These are phyloP conservation scores for Xanthorhoe designata DNA, from an alignment of 2,888 invertebrate species.

Conservation along the genomic window DNA sequence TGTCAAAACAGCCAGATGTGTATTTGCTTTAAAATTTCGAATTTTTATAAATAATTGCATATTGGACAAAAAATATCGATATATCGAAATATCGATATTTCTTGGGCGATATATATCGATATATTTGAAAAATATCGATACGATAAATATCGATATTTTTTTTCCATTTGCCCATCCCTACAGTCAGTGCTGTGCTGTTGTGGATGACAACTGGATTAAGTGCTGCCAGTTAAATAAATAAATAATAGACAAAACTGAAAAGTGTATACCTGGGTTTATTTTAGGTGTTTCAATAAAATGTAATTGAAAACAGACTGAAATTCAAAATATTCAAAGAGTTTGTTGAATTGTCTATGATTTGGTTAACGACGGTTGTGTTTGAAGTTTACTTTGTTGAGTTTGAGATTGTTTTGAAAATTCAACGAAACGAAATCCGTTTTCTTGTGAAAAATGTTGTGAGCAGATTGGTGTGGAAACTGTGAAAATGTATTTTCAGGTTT, in stretches of 20 bases:
- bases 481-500: constrained; percentile 70
- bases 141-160: no score
- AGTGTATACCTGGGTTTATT: not conserved
- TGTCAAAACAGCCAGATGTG: no score
- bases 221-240: constrained; percentile 10
- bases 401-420: constrained; percentile 9
- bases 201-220: constrained; percentile 10
- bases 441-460: constrained; percentile 23
- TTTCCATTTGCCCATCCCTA: no score
- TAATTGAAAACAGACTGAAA: constrained; percentile 19
- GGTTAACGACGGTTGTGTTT: constrained; percentile 13
- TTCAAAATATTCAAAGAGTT: constrained; percentile 1
- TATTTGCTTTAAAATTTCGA: no score
- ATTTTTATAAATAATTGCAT: no score
- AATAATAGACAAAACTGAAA: not conserved
- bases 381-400: constrained; percentile 6
- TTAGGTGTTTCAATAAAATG: not conserved
- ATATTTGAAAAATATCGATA: no score
- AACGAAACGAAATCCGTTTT: constrained; percentile 5
- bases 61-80: no score
- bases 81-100: no score
- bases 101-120: no score
- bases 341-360: constrained; percentile 16
- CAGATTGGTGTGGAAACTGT: constrained; percentile 16
- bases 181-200: no score